Evolutionary conservation across 2,888 invertebrate species (phyloP), one percentile per base, ranked within the genome.

Genomic region (Drosophila dives): DNA sequence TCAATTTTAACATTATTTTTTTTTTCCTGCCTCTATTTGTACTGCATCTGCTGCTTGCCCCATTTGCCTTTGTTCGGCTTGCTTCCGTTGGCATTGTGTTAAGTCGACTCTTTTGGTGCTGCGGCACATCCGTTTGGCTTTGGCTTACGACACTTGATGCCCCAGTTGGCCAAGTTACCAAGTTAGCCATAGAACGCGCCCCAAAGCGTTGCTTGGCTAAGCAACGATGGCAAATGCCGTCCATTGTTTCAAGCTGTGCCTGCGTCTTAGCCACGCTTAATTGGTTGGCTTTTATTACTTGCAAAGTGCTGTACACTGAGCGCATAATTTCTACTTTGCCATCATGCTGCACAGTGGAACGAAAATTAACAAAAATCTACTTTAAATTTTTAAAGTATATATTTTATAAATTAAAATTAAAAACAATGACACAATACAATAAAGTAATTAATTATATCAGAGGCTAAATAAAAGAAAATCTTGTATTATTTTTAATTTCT

Each of bases 221-320:
- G 61, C 71, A 60, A 38, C 73, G 53, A 54, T 6, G 50, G 45
- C 60, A 49, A 64, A 55, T 33, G 50, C 23, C 77, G 54, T 58
- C 64, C 76, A 77, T 82, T 81, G 83, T 83, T 81, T 72, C 75
- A 63, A 65, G 83, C 76, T 79, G 65, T 66, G 73, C 58, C 74
- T 63, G 77, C 72, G 78, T 74, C 77, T 84, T 77, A 74, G 85
- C 79, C 77, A 80, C 78, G 90, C 87, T 90, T 90, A 89, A 89
- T 90, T 89, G 91, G 89, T 87, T 90, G 49, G 81, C 87, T 91
- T 89, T 91, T 85, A 91, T 90, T 90, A 87, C 85, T 89, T 81
- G 77, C 67, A 87, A 83, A 86, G 82, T 77, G 78, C 67, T 75
- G 79, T 73, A 72, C 62, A 64, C 58, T 63, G 58, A 73, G 76